Percentiles rank a stretch among this genome's conserved stretches.
phyloP scores from a whole-genome alignment of 2,888 invertebrate genomes.

The Rhorus exstirpatorius region DNA sequence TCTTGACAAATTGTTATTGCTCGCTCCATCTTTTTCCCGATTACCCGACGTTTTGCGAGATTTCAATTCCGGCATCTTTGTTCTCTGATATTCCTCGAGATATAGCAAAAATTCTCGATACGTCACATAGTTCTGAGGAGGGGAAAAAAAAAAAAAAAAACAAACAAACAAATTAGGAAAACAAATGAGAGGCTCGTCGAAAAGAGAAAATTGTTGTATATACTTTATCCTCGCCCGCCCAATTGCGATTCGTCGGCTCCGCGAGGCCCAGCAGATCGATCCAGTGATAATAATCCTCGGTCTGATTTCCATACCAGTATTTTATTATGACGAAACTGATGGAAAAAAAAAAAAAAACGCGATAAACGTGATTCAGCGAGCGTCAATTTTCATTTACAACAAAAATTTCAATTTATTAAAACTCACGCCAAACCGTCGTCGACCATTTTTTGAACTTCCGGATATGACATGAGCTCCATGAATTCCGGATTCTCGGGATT shows the following conservation, averaged over 20 bases:
- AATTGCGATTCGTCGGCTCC: conserved; percentile 92
- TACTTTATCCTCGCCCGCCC: conserved; percentile 89
- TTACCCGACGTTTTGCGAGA: conserved; percentile 71
- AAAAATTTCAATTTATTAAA: neutral
- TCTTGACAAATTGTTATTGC: conserved; percentile 21
- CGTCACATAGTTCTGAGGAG: conserved; percentile 89
- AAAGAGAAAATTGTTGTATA: conserved; percentile 33
- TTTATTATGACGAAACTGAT: conserved; percentile 90
- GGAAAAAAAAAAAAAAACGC: neutral
- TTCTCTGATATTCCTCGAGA: conserved; percentile 88
- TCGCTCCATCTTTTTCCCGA: conserved; percentile 15
- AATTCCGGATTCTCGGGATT: conserved; percentile 92
- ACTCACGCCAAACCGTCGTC: conserved; percentile 93
- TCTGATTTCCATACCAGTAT: conserved; percentile 91
- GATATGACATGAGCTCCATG: conserved; percentile 89
- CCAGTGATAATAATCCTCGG: conserved; percentile 91
- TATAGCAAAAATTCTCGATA: conserved; percentile 90
- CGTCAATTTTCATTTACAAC: too few species aligned
- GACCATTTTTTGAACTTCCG: conserved; percentile 92
- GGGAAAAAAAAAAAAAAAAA: neutral
- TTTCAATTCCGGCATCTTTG: conserved; percentile 86
- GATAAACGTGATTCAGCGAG: conserved; percentile 10
- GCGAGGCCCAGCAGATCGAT: conserved; percentile 90
- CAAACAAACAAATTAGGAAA: neutral
- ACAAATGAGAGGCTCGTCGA: too few species aligned